Percentiles rank a stretch among this genome's conserved stretches.
phyloP scores from a whole-genome alignment of 2,113 vertebrate genomes.

The Syngnathus floridae region DNA sequence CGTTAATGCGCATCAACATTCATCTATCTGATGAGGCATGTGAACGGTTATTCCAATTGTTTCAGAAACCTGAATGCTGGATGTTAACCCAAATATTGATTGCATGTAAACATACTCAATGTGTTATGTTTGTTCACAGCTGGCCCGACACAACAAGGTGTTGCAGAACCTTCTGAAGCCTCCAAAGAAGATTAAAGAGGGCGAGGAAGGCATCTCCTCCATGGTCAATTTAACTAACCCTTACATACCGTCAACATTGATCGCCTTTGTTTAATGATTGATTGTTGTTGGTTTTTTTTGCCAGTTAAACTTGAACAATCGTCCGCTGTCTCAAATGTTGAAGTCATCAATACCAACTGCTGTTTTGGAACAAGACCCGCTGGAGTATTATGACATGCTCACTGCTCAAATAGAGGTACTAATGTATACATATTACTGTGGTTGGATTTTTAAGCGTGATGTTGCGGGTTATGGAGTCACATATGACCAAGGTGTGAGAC shows the following conservation, averaged over 20 bases:
- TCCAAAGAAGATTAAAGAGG: constrained; percentile 77
- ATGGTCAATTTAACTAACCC: constrained; percentile 70
- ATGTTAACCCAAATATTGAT: too few relatives aligned
- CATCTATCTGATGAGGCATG: too few relatives aligned
- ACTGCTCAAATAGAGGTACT: constrained; percentile 87
- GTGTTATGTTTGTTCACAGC: constrained; percentile 60
- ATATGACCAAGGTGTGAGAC: too few relatives aligned
- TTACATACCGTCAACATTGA: neutral
- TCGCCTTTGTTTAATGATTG: neutral
- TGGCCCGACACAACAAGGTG: constrained; percentile 88
- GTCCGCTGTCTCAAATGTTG: constrained; percentile 88
- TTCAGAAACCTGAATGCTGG: too few relatives aligned
- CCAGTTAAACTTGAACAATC: constrained; percentile 92
- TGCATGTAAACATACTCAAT: neutral
- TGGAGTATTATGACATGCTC: constrained; percentile 84
- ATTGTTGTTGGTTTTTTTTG: neutral
- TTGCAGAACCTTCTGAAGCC: constrained; percentile 86
- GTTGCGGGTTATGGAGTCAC: too few relatives aligned
- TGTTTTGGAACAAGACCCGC: constrained; percentile 82
- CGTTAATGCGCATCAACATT: too few relatives aligned
- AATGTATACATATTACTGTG: too few relatives aligned
- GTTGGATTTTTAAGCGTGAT: too few relatives aligned
- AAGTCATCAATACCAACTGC: constrained; percentile 76
- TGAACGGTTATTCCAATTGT: too few relatives aligned
- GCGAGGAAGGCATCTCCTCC: constrained; percentile 90